Evolutionary conservation across 2,113 vertebrate species (phyloP).

Genomic region (Capra hircus): DNA sequence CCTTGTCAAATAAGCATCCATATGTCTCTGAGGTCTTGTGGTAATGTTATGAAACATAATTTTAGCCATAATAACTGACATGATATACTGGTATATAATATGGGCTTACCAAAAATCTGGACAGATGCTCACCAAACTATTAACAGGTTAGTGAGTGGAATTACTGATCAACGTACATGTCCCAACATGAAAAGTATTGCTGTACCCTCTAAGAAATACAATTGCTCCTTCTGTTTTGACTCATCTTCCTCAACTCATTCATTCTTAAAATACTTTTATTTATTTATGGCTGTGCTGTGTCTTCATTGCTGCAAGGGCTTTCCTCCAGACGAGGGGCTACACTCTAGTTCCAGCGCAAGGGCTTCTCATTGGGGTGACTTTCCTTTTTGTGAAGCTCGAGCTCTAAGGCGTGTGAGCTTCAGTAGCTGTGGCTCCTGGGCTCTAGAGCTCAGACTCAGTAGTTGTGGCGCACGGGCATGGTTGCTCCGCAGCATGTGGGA

Average conservation of each 20-base stretch:
- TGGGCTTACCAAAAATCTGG: background rate
- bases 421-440: background rate
- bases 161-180: background rate
- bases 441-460: background rate
- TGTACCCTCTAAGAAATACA: background rate
- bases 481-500: background rate
- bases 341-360: background rate
- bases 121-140: background rate
- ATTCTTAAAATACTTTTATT: background rate
- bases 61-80: background rate
- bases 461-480: fast-evolving
- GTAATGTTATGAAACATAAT: background rate
- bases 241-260: background rate
- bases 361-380: background rate
- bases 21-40: background rate
- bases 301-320: background rate
- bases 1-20: background rate
- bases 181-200: background rate
- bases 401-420: background rate
- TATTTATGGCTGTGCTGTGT: background rate
- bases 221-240: background rate
- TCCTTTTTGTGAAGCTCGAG: background rate
- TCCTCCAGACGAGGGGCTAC: background rate
- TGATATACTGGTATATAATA: background rate
- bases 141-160: background rate